Base-by-base conservation (phyloP, 2,797 vertebrate species). In the Phataginus tetradactyla region DNA sequence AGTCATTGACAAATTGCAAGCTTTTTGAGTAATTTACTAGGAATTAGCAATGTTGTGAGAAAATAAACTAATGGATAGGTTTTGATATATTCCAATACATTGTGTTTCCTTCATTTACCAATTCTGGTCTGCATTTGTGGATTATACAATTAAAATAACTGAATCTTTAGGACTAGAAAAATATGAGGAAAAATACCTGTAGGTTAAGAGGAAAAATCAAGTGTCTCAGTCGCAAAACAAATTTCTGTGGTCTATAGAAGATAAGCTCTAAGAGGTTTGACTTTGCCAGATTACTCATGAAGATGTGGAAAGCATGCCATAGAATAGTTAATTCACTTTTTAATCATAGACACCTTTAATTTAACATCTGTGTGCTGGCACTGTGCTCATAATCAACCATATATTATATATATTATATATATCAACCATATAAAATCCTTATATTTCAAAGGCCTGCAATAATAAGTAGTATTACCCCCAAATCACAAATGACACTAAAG, bases 21-120 rank as follows among this genome's bases (percentile, higher is more conserved):
- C 23, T 78, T 92, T 94, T 92, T 87, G 42, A 93, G 51, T 27
- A 66, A 64, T 88, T 87, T 85, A 57, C 72, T 80, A 74, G 34
- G 79, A 89, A 68, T 89, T 89, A 94, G n/a, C 71, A 78, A 11
- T 88, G 49, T 53, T 89, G 79, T 85, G 21, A 90, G 80, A 94
- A 96, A 96, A 79, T 96, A 88, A 95, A 80, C 75, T 75, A 94
- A 80, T 84, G 32, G 27, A 71, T 94, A 95, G 59, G 23, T 86
- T 97, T 95, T 95, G n/a, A 86, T 84, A 63, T 75, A 80, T 93
- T 95, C 49, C 42, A 64, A 9, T 89, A 34, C 91, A 64, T 85
- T 88, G 32, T 86, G n/a, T 72, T 97, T 86, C 63, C 79, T 96
- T 92, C 45, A 89, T 84, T 77, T 96, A 95, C 91, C 2, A 88